Percentiles rank a stretch among this genome's conserved stretches.
These are phyloP conservation scores for Chloroceryle inda DNA, from an alignment of 2,797 vertebrate species.

Conservation along the genomic window DNA sequence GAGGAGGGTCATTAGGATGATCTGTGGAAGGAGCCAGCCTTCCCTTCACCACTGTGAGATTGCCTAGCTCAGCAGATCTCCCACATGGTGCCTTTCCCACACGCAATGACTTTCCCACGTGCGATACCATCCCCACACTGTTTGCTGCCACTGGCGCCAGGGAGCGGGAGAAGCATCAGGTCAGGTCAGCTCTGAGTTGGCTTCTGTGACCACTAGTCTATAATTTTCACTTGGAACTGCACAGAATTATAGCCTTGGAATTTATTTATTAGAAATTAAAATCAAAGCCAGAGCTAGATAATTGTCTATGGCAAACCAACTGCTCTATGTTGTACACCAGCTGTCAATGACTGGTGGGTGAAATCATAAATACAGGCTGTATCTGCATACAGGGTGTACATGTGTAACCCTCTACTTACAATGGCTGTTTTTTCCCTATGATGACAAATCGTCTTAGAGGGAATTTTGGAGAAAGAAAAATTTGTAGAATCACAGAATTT, in stretches of 20 bases:
- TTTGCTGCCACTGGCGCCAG: background rate
- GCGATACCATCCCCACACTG: rapidly evolving
- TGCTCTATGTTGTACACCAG: background rate
- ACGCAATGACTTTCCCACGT: rapidly evolving
- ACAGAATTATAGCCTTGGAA: constrained; percentile 29
- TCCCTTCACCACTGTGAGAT: background rate
- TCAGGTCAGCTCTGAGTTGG: background rate
- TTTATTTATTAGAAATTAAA: constrained; percentile 28
- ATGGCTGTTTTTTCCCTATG: background rate
- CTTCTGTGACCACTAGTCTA: background rate
- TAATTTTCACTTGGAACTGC: constrained; percentile 28
- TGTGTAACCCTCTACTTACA: background rate
- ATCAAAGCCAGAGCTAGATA: background rate
- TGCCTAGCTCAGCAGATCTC: background rate
- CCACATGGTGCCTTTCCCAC: background rate
- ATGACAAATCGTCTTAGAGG: background rate
- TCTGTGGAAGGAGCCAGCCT: background rate
- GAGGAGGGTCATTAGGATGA: background rate
- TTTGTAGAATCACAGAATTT: background rate
- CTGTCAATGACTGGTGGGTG: background rate
- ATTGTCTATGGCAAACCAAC: background rate
- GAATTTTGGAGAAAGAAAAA: rapidly evolving
- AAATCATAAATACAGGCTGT: constrained; percentile 7
- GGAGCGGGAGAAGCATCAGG: background rate
- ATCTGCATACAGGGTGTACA: background rate